Evolutionary conservation across 1,140 invertebrate genomes (phyloP).

Genomic region (Nephotettix cincticeps): DNA sequence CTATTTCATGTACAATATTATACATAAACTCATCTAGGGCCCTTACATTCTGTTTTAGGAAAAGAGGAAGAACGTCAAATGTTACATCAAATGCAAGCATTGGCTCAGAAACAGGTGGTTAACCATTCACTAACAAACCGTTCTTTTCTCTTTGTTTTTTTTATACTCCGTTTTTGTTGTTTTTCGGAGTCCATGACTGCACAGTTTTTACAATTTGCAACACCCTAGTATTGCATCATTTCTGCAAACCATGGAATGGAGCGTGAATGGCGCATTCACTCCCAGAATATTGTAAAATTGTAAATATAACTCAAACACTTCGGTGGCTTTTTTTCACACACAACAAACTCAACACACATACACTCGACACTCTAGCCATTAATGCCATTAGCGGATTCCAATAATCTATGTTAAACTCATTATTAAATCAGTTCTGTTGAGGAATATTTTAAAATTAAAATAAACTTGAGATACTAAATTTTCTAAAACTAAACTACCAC

Average conservation of each 20-base stretch:
- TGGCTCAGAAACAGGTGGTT: conserved; percentile 91
- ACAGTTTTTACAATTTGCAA: background rate
- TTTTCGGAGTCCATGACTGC: background rate
- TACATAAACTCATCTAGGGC: conserved; percentile 7
- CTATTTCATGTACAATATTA: conserved; percentile 11
- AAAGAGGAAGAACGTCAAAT: conserved; percentile 93
- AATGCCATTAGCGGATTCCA: too few species aligned
- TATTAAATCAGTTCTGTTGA: too few species aligned
- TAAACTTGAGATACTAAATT: too few species aligned
- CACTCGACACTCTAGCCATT: too few species aligned
- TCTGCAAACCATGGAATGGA: conserved; percentile 6
- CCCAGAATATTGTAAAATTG: background rate
- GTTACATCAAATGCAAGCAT: conserved; percentile 94
- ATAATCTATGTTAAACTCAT: too few species aligned
- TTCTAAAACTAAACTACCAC: too few species aligned
- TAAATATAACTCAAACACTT: too few species aligned
- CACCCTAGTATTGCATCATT: background rate
- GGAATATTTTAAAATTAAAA: too few species aligned
- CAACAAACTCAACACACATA: background rate
- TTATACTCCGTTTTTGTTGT: background rate
- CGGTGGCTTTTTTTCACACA: too few species aligned
- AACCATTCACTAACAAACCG: conserved; percentile 22
- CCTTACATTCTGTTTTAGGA: conserved; percentile 61
- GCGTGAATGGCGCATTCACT: background rate
- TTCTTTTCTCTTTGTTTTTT: conserved; percentile 29